Base-by-base conservation (phyloP, 2,888 invertebrate genomes). In the Conops quadrifasciatus region DNA sequence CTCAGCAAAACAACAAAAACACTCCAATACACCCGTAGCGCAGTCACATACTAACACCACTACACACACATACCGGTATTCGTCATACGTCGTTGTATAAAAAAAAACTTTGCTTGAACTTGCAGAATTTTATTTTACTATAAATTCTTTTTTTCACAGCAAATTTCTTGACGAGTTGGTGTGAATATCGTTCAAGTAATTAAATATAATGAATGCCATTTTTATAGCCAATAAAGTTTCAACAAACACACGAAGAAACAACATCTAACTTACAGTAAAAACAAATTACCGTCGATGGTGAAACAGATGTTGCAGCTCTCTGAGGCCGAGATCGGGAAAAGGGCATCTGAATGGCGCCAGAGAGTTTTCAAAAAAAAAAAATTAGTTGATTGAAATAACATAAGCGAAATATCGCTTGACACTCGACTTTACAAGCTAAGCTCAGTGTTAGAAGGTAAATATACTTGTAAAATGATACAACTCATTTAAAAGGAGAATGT, bases 201-300 rank as follows among this genome's bases (percentile, higher is more conserved):
- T 67, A 58, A 45, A 45, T 53, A 43, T 45, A 67, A 59, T 24
- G 28, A 45, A 45, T 26, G 67, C 67, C 36, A 56, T 67, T 67
- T 67, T 67, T 67, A 67, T 67, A 53, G 67, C 49, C 21, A 58
- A 67, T 59, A 67, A 67, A 67, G 59, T 26, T 43, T 26, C 11
- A 62, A 43, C 36, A 62, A 56, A 56, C 13, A 26, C 13, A 26
- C 4, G 3, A 56, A 56, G 2, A 51, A 59, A 59, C 28, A 59
- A 59, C 36, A 36, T 36, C 9, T 36, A n/a, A n/a, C n/a, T n/a
- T n/a, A n/a, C n/a, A n/a, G n/a, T n/a, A n/a, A n/a, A n/a, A n/a
- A 36, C 36, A 36, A 36, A 36, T 36, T 7, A 36, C 9, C 36
- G 36, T 36, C n/a, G n/a, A n/a, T n/a, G n/a, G n/a, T n/a, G n/a